phyloP scores from a whole-genome alignment of 1,140 invertebrate genomes.

The Leptinotarsa undecemlineata region DNA sequence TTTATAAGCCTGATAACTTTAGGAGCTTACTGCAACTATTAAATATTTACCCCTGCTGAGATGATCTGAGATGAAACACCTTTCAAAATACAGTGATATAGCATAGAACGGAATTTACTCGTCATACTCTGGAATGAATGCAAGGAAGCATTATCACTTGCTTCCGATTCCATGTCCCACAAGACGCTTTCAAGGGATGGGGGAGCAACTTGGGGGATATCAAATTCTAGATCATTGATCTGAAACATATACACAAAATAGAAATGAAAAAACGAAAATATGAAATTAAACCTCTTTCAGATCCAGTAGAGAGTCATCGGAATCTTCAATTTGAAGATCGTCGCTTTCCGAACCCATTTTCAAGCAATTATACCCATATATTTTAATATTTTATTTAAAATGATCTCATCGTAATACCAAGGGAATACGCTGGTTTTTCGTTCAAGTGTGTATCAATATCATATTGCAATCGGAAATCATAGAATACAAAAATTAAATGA shows the following conservation, averaged over 20 bases:
- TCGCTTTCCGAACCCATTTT: constrained; percentile 52
- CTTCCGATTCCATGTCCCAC: constrained; percentile 71
- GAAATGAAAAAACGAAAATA: neutral
- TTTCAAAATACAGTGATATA: constrained; percentile 80
- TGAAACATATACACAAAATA: constrained; percentile 39
- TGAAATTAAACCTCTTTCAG: constrained; percentile 47
- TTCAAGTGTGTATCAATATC: too few species aligned
- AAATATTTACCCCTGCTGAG: constrained; percentile 71
- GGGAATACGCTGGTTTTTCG: too few species aligned
- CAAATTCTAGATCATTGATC: constrained; percentile 83
- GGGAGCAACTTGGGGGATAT: constrained; percentile 75
- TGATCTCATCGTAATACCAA: too few species aligned
- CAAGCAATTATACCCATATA: neutral
- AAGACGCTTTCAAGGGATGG: constrained; percentile 86
- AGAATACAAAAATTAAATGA: too few species aligned
- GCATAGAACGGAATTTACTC: constrained; percentile 66
- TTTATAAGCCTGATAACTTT: too few species aligned
- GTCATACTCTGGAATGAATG: constrained; percentile 58
- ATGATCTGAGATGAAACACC: constrained; percentile 84
- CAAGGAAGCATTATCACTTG: constrained; percentile 61
- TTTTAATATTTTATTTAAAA: too few species aligned
- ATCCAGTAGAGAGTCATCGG: constrained; percentile 51
- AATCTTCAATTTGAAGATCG: constrained; percentile 49
- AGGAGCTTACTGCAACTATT: neutral
- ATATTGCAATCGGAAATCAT: too few species aligned